Evolutionary conservation across 2,797 vertebrate genomes (phyloP).

Genomic region (Thalassophryne amazonica): DNA sequence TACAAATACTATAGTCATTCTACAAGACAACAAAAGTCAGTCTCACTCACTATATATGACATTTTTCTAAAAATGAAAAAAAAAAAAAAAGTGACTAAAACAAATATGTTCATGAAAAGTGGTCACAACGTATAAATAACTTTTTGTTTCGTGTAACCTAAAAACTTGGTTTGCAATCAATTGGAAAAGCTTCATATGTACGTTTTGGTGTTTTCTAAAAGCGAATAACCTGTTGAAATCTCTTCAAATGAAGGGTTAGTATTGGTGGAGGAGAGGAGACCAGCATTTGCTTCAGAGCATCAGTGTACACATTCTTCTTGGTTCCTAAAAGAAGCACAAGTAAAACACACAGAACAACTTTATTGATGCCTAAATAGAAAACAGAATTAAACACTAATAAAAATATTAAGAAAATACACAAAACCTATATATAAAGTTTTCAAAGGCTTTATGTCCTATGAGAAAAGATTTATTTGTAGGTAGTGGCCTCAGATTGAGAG

Average conservation of each 20-base stretch:
- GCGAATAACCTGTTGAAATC: slow-evolving; percentile 90
- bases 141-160: no score
- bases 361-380: neutral
- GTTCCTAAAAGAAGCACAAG: slow-evolving; percentile 68
- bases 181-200: neutral
- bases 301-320: slow-evolving; percentile 87
- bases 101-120: neutral
- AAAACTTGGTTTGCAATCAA: neutral
- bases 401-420: neutral
- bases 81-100: neutral
- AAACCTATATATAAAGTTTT: no score
- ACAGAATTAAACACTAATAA: neutral
- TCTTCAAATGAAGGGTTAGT: slow-evolving; percentile 95
- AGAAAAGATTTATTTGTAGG: no score
- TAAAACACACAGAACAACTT: neutral
- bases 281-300: slow-evolving; percentile 95
- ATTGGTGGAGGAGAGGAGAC: slow-evolving; percentile 89
- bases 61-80: neutral
- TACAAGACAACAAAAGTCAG: slow-evolving; percentile 51
- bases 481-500: no score
- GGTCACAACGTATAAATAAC: neutral
- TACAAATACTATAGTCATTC: slow-evolving; percentile 90
- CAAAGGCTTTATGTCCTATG: no score
- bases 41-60: no score
- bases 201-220: neutral